Base-by-base conservation (phyloP, 1,140 invertebrate genomes). In the Gryllus bimaculatus region DNA sequence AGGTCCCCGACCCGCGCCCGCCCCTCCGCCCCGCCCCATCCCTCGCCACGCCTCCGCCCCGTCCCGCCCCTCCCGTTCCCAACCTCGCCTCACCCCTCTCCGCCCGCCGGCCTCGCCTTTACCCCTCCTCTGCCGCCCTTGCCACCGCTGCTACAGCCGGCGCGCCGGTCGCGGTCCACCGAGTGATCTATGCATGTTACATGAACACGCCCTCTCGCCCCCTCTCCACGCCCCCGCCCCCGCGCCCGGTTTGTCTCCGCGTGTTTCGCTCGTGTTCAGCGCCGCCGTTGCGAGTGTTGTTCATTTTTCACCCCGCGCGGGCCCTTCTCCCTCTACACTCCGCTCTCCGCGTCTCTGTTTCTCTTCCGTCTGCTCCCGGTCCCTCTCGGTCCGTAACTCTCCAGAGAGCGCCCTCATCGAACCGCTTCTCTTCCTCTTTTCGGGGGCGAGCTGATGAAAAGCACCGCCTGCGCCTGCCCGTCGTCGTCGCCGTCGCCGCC, bases 151-250 rank as follows among this genome's bases (percentile, higher is more conserved):
- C 26, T 39, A 66, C 10, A 66, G 54, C 10, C 10, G 54, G 10
- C 10, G 54, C 10, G 54, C 10, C 54, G 54, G 54, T 66, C 54
- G 54, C 54, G 54, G 54, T 66, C 54, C 54, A 66, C 54, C 54
- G 54, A 18, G 54, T 66, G 54, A 66, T 66, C 54, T 66, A 66
- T 66, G 54, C 54, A 66, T 66, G 54, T 66, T 66, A 66, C 54
- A 66, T 66, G 54, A 66, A 66, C 54, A 18, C 54, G 10, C 10
- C 54, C 54, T 7, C 18, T 18, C 18, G 0, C 54, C 2, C 54
- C 18, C 7, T 7, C 15, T 54, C 49, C 49, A 54, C 49, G 8
- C 10, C 54, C 18, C 18, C 7, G 54, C 18, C 18, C 54, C 54
- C 10, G 54, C 10, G 10, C 54, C 54, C 18, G 54, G 54, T 66